Evolutionary conservation across 1,140 invertebrate species (phyloP).

Genomic region (Micrasema minimum): DNA sequence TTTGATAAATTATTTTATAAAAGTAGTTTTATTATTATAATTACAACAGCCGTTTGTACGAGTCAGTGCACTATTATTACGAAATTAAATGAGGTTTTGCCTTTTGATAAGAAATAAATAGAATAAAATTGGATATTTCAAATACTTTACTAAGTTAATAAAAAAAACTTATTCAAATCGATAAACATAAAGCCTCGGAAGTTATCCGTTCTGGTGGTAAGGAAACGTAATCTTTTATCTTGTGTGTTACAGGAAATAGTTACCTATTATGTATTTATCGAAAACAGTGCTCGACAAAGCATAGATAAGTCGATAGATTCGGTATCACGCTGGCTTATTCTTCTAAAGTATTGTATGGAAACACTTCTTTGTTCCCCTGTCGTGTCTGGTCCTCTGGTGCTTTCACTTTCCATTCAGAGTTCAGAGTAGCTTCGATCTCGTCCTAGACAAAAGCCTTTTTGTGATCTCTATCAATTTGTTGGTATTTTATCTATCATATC

Average conservation of each 20-base stretch:
- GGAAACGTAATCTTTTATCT: conserved; percentile 16
- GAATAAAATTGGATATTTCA: too few relatives aligned
- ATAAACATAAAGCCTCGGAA: conserved; percentile 11
- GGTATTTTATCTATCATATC: conserved; percentile 28
- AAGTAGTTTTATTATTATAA: too few relatives aligned
- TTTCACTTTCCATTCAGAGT: conserved; percentile 37
- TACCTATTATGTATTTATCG: background rate
- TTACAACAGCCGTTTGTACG: too few relatives aligned
- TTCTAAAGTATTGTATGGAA: conserved; percentile 25
- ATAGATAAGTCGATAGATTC: conserved; percentile 19
- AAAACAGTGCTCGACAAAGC: background rate
- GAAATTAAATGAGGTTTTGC: too few relatives aligned
- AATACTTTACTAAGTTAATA: too few relatives aligned
- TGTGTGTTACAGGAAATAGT: conserved; percentile 4
- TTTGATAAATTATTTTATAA: too few relatives aligned
- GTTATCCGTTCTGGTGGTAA: conserved; percentile 1
- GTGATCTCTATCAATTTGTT: conserved; percentile 37
- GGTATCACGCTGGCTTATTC: conserved; percentile 29
- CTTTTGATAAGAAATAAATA: too few relatives aligned
- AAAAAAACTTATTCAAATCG: too few relatives aligned
- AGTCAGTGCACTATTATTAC: too few relatives aligned
- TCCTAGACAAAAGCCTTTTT: conserved; percentile 41
- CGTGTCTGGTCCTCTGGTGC: conserved; percentile 18
- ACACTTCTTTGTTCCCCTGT: conserved; percentile 31
- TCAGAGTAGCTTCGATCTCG: conserved; percentile 31